Conservation (phyloP, 1,140 invertebrate species). For the Lucilia sericata region DNA sequence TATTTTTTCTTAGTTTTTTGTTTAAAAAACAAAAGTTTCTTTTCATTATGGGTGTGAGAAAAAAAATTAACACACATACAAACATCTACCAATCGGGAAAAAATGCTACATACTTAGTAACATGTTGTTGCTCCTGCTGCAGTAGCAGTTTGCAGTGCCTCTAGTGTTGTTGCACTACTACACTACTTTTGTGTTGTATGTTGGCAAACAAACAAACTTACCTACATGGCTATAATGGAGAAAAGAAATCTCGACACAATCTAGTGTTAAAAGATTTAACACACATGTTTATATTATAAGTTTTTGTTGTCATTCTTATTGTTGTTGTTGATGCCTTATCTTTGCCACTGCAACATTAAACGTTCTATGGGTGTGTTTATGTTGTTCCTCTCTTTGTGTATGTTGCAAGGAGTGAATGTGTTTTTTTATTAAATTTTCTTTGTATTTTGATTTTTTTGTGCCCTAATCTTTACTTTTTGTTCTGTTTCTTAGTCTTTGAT, state of each 20-base stretch:
- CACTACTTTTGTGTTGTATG: neutral
- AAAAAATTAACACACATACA: neutral
- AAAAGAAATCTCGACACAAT: conserved; percentile 16
- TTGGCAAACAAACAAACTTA: neutral
- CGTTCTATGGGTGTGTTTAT: neutral
- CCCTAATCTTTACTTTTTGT: neutral
- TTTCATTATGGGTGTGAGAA: conserved; percentile 10
- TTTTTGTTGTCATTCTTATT: neutral
- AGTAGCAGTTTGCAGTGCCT: neutral
- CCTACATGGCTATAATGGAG: neutral
- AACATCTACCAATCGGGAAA: neutral
- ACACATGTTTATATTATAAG: conserved; percentile 10
- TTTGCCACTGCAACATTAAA: neutral
- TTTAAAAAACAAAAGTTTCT: conserved; percentile 9
- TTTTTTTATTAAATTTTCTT: neutral
- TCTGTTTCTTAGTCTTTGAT: too few relatives aligned
- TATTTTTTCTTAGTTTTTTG: neutral
- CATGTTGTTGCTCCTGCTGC: neutral
- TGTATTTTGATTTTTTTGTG: neutral
- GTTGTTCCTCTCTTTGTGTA: neutral
- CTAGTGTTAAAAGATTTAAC: conserved; percentile 16
- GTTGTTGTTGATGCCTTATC: neutral
- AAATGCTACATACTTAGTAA: neutral
- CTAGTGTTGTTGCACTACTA: neutral
- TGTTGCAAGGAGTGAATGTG: neutral